These are phyloP conservation scores for Belgica antarctica DNA, from an alignment of 2,888 invertebrate species.

Conservation along the genomic window DNA sequence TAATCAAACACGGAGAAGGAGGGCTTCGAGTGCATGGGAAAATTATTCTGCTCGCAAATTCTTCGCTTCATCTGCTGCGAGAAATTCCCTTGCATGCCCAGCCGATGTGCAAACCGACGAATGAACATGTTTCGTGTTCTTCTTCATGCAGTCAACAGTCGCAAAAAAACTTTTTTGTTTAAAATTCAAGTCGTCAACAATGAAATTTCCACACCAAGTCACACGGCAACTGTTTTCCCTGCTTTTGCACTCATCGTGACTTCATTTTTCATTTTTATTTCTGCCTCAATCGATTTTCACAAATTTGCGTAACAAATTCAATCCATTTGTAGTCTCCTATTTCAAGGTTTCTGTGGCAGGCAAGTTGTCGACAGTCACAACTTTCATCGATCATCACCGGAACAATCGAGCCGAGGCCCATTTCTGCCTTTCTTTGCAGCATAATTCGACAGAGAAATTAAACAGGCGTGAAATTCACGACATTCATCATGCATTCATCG, in stretches of 20 bases:
- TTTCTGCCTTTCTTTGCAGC: conserved; percentile 6
- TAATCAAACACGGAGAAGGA: conserved; percentile 5
- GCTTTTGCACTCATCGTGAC: not conserved
- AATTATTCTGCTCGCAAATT: not conserved
- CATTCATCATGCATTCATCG: conserved; percentile 41
- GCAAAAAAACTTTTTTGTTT: not conserved
- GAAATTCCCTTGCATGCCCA: not conserved
- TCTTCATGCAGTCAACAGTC: not conserved
- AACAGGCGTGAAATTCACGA: conserved; percentile 42
- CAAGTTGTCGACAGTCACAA: conserved; percentile 39
- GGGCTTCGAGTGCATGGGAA: conserved; percentile 12
- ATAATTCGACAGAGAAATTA: conserved; percentile 34
- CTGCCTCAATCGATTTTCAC: not conserved
- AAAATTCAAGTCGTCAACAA: conserved; percentile 35
- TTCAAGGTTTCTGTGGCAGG: not conserved
- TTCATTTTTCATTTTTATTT: conserved; percentile 27
- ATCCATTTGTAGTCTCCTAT: conserved; percentile 7
- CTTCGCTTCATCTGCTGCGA: not conserved
- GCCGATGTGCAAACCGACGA: not conserved
- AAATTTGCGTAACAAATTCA: conserved; percentile 44
- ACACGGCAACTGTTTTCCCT: conserved; percentile 19
- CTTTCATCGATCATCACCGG: conserved; percentile 43
- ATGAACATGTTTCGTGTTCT: conserved; percentile 3
- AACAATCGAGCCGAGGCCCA: not conserved
- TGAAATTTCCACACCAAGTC: conserved; percentile 24